These are phyloP conservation scores for Geotrupes spiniger DNA, from an alignment of 2,888 invertebrate genomes.

Conservation along the genomic window DNA sequence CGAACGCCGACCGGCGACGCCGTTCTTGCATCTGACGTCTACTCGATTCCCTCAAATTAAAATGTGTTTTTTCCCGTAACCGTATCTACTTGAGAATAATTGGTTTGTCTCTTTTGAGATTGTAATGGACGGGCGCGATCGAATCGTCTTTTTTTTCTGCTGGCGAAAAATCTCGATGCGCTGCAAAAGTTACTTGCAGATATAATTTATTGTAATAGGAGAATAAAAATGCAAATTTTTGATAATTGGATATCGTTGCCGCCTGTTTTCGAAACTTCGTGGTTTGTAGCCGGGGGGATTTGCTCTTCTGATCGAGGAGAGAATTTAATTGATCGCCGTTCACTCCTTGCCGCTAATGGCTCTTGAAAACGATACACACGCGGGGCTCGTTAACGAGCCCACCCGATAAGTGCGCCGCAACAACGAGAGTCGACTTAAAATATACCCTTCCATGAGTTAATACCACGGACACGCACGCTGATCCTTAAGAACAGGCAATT, in stretches of 20 bases:
- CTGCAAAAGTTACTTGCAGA: too few relatives aligned
- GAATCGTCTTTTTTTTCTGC: slow-evolving; percentile 11
- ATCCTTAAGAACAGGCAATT: too few relatives aligned
- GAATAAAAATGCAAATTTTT: too few relatives aligned
- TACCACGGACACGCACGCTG: too few relatives aligned
- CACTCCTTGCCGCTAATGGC: slow-evolving; percentile 42
- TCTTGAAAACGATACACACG: slow-evolving; percentile 43
- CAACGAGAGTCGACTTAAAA: neutral
- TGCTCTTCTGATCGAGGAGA: too few relatives aligned
- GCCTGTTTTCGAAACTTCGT: too few relatives aligned
- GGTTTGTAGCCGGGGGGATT: too few relatives aligned
- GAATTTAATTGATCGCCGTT: slow-evolving; percentile 43
- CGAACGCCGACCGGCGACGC: slow-evolving; percentile 2
- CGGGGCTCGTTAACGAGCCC: slow-evolving; percentile 35
- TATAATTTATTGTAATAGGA: too few relatives aligned
- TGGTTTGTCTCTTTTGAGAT: slow-evolving; percentile 7
- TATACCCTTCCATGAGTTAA: too few relatives aligned
- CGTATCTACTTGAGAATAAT: slow-evolving; percentile 12
- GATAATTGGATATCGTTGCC: too few relatives aligned
- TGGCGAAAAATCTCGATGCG: too few relatives aligned
- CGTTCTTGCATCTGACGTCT: slow-evolving; percentile 16
- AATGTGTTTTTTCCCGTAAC: slow-evolving; percentile 16
- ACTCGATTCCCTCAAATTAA: slow-evolving; percentile 9
- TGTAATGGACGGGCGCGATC: slow-evolving; percentile 8
- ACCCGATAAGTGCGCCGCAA: neutral